Percentiles rank a stretch among this genome's conserved stretches.
Evolutionary conservation across 2,888 invertebrate genomes (phyloP).

Genomic region (Drosophila pegasa): DNA sequence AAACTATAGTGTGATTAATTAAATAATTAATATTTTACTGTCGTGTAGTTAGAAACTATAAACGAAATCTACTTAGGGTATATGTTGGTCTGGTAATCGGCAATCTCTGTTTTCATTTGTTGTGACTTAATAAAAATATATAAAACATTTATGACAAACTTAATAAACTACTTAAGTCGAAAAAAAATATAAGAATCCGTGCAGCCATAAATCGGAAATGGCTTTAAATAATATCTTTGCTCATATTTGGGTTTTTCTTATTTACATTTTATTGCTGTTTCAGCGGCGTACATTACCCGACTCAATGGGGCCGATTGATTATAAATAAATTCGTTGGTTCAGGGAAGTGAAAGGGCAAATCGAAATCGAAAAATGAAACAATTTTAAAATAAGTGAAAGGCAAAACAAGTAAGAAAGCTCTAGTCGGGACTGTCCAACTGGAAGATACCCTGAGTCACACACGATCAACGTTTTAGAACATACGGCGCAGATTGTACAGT

Average conservation of each 20-base stretch:
- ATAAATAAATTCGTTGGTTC: constrained; percentile 62
- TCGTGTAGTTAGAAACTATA: too few relatives aligned
- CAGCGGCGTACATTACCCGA: constrained; percentile 37
- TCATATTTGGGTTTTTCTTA: constrained; percentile 11
- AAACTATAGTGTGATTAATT: too few relatives aligned
- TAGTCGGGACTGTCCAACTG: too few relatives aligned
- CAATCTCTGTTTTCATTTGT: neutral
- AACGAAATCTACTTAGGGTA: too few relatives aligned
- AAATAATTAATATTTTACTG: too few relatives aligned
- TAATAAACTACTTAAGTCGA: neutral
- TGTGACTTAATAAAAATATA: neutral
- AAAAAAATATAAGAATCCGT: neutral
- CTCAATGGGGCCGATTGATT: constrained; percentile 63
- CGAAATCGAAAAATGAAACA: constrained; percentile 36
- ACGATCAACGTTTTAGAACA: too few relatives aligned
- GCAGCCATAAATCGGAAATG: constrained; percentile 14
- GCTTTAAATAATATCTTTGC: constrained; percentile 15
- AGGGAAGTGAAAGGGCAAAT: constrained; percentile 19
- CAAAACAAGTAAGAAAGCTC: constrained; percentile 3
- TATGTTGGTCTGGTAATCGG: neutral
- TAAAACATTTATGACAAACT: neutral
- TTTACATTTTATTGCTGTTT: constrained; percentile 8
- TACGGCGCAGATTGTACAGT: too few relatives aligned
- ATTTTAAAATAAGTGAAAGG: constrained; percentile 39
- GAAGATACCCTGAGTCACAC: too few relatives aligned